A percentile compares a stretch with the other conserved stretches of the same genome.
phyloP scores from a whole-genome alignment of 2,888 invertebrate species.

The Eulithis prunata region DNA sequence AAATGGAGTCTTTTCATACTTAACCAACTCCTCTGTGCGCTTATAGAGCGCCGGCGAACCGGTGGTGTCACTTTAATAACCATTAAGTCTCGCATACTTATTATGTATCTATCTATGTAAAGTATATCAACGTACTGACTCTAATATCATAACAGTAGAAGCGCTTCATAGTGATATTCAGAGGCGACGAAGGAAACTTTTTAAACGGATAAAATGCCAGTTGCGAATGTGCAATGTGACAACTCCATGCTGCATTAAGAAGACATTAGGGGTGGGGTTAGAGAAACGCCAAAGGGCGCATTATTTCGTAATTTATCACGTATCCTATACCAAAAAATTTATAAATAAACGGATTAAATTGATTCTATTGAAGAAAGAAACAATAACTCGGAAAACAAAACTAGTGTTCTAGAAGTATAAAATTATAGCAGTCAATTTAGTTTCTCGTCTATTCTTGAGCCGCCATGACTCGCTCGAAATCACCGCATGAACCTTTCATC shows the following conservation, averaged over 20 bases:
- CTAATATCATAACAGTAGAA: conserved; percentile 38
- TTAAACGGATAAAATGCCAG: conserved; percentile 60
- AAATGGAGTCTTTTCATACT: conserved; percentile 77
- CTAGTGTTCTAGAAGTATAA: conserved; percentile 34
- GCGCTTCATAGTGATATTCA: conserved; percentile 48
- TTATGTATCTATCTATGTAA: conserved; percentile 41
- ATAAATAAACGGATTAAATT: conserved; percentile 8
- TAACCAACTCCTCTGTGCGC: conserved; percentile 69
- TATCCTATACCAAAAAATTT: conserved; percentile 52
- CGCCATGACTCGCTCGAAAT: conserved; percentile 68
- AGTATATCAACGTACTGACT: conserved; percentile 45
- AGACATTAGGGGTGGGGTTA: conserved; percentile 75
- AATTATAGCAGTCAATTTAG: conserved; percentile 52
- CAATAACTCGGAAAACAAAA: conserved; percentile 15
- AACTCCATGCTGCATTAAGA: conserved; percentile 81
- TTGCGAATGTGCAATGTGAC: conserved; percentile 76
- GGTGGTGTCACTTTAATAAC: conserved; percentile 51
- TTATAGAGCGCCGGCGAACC: conserved; percentile 58
- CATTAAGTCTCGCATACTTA: conserved; percentile 45
- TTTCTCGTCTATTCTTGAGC: conserved; percentile 44
- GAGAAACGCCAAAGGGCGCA: conserved; percentile 64
- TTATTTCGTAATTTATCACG: conserved; percentile 77
- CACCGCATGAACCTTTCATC: conserved; percentile 75
- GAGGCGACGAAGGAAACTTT: conserved; percentile 48
- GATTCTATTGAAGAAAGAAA: conserved; percentile 17